Base-by-base conservation (phyloP, 2,113 vertebrate species). In the Montifringilla adamsi region DNA sequence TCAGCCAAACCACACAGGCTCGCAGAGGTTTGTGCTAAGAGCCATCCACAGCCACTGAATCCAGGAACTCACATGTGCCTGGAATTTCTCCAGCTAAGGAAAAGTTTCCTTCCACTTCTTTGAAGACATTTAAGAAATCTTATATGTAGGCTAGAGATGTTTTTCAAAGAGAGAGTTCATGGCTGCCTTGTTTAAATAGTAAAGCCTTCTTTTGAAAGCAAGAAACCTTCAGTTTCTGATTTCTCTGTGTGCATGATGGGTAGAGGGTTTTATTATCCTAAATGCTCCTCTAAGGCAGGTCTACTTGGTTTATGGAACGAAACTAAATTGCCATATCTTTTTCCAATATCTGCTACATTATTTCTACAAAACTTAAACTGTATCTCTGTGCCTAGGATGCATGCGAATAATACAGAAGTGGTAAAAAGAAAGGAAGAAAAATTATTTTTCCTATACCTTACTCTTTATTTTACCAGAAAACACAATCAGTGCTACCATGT, bases 391-490 rank as follows among this genome's bases (percentile, higher is more conserved):
- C 89, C 87, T 66, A 53, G 56, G 77, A 96, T 72, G 87, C 91
- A 72, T 49, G 58, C 69, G 70, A 95, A 90, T 94, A 95, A 83
- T 62, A 62, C 1, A 47, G 31, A 43, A 77, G 22, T 70, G 43
- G 60, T 84, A 90, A 96, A 89, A 78, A 94, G 56, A 66, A 83
- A 81, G 39, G 41, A 75, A 91, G 92, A 96, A 91, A 74, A 63
- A 90, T 84, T 83, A 53, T 58, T 97, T 95, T 95, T 93, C 75
- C 60, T 68, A 41, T 37, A 89, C 41, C 37, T 89, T 94, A 58
- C 33, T 94, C 79, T 91, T 85, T 96, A 72, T 96, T 96, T 96
- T 97, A 95, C 94, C 68, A 83, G 76, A 97, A 98, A 97, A 95
- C 30, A 90, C 74, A 87, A 89, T 96, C 96, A 84, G 79, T 86